Evolutionary conservation across 1,140 invertebrate species (phyloP).

Genomic region (Bathynomus jamesi): DNA sequence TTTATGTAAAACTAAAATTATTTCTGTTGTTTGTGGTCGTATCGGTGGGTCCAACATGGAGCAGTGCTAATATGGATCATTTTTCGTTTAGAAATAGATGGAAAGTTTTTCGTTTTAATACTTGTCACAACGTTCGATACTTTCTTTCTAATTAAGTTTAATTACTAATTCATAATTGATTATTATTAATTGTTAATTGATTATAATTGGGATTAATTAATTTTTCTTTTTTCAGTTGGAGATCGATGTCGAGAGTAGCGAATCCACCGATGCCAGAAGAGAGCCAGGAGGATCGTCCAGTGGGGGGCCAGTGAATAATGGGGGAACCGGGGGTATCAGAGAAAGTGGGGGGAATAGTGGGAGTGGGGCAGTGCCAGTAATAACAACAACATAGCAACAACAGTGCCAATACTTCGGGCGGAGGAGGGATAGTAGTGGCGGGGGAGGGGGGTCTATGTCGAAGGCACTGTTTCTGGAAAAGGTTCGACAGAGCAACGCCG

Average conservation of each 20-base stretch:
- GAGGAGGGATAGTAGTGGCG: conserved; percentile 21
- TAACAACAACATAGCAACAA: not conserved
- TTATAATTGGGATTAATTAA: not conserved
- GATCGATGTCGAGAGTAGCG: not conserved
- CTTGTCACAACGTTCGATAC: no score
- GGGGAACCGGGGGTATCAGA: not conserved
- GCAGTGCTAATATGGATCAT: no score
- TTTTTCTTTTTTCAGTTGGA: not conserved
- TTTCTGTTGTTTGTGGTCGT: no score
- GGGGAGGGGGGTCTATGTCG: conserved; percentile 22
- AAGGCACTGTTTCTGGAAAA: conserved; percentile 66
- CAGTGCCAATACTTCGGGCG: conserved; percentile 7
- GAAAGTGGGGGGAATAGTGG: not conserved
- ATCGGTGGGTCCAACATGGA: no score
- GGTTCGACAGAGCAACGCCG: conserved; percentile 76
- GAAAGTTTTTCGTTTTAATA: no score
- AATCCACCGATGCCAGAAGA: not conserved
- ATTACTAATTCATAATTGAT: no score
- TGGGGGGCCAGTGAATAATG: not conserved
- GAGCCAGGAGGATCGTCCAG: not conserved
- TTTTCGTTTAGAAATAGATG: no score
- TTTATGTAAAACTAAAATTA: no score
- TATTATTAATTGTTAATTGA: no score
- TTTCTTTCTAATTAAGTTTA: no score
- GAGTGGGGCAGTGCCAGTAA: not conserved